These are phyloP conservation scores for Nasonia vitripennis DNA, from an alignment of 1,140 invertebrate species.

Conservation along the genomic window DNA sequence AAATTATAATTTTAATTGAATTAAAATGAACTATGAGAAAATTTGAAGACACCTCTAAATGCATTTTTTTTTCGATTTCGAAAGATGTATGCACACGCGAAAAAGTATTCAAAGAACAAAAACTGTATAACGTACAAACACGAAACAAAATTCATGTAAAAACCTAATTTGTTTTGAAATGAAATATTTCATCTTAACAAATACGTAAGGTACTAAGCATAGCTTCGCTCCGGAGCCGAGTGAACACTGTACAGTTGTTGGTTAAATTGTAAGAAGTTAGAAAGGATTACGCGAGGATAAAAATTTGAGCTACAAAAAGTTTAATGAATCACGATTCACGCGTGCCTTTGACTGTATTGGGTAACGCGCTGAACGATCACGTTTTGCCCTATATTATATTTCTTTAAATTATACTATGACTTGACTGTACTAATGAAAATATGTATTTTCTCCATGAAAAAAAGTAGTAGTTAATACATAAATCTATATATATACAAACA, in stretches of 20 bases:
- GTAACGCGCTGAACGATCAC: conserved; percentile 44
- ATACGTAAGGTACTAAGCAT: conserved; percentile 41
- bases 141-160: conserved; percentile 30
- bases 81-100: background rate
- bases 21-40: too few species aligned
- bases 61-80: background rate
- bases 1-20: background rate
- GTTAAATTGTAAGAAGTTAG: conserved; percentile 1
- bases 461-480: conserved; percentile 16
- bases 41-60: too few species aligned
- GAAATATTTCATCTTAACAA: conserved; percentile 41
- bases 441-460: conserved; percentile 44
- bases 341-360: conserved; percentile 52
- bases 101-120: background rate
- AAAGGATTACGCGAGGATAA: conserved; percentile 9
- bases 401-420: conserved; percentile 32
- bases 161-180: conserved; percentile 27
- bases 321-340: conserved; percentile 47
- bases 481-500: background rate
- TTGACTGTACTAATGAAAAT: conserved; percentile 34
- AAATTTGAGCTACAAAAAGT: conserved; percentile 31
- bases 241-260: conserved; percentile 44
- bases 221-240: background rate
- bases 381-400: conserved; percentile 49
- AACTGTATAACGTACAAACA: background rate